Conservation (phyloP, 2,797 vertebrate species). For the Brotula barbata region DNA sequence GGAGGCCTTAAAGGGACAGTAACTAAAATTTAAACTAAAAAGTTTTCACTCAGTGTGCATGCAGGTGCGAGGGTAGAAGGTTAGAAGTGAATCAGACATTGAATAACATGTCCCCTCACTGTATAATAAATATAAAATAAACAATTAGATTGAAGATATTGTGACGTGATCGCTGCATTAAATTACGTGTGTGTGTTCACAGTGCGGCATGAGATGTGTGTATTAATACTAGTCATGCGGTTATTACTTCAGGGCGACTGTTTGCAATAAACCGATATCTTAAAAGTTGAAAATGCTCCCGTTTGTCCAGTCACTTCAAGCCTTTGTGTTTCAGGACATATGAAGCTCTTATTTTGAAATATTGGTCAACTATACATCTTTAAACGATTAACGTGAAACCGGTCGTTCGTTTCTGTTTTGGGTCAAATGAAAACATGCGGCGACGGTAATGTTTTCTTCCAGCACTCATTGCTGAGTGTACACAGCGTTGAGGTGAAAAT, state of each 20-base stretch:
- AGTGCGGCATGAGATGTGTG: constrained; percentile 23
- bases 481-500: constrained; percentile 67
- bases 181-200: too few relatives aligned
- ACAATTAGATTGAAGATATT: too few relatives aligned
- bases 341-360: constrained; percentile 71
- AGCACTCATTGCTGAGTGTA: constrained; percentile 49
- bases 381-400: constrained; percentile 69
- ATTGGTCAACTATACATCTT: constrained; percentile 69
- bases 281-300: constrained; percentile 58
- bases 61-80: background rate
- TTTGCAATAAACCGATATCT: constrained; percentile 59
- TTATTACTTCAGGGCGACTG: constrained; percentile 52
- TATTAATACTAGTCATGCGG: constrained; percentile 57
- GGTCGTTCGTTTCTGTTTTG: constrained; percentile 63
- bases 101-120: too few relatives aligned
- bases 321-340: constrained; percentile 75
- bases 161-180: too few relatives aligned
- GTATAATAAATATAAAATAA: too few relatives aligned
- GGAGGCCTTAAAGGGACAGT: too few relatives aligned
- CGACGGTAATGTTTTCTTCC: constrained; percentile 72
- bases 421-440: constrained; percentile 65
- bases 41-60: too few relatives aligned
- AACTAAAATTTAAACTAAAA: too few relatives aligned
- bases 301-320: constrained; percentile 72
- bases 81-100: too few relatives aligned